Evolutionary conservation across 2,113 vertebrate species (phyloP).

Genomic region (Hippoglossus stenolepis): DNA sequence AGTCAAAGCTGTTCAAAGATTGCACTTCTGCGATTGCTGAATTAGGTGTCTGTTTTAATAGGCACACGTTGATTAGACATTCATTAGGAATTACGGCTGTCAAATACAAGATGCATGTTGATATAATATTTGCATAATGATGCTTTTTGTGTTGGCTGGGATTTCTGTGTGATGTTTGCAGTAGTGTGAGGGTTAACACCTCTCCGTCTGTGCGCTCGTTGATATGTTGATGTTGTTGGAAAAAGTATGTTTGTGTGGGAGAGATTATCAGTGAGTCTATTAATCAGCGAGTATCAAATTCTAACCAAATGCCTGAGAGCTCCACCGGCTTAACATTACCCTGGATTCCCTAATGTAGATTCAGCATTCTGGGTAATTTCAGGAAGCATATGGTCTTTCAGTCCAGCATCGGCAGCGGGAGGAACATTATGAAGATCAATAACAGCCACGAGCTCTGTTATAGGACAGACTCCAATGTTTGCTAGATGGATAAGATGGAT

Average conservation of each 20-base stretch:
- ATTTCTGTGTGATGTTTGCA: conserved; percentile 40
- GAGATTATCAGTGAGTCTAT: conserved; percentile 8
- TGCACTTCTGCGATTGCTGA: conserved; percentile 28
- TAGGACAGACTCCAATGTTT: conserved; percentile 46
- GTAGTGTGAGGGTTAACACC: conserved; percentile 24
- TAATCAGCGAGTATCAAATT: conserved; percentile 13
- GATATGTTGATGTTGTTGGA: conserved; percentile 21
- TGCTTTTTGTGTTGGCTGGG: conserved; percentile 9
- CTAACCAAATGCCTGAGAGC: conserved; percentile 15
- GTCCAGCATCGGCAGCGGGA: conserved; percentile 38
- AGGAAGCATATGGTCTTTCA: conserved; percentile 53
- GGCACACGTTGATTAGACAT: conserved; percentile 17
- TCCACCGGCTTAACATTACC: conserved; percentile 23
- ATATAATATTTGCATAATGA: conserved; percentile 19
- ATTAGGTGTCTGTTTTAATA: conserved; percentile 34
- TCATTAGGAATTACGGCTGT: conserved; percentile 32
- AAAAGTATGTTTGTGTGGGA: conserved; percentile 16
- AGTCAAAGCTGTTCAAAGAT: conserved; percentile 37
- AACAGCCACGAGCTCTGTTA: conserved; percentile 46
- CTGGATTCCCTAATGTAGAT: conserved; percentile 17
- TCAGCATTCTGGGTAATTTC: conserved; percentile 36
- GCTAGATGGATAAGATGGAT: conserved; percentile 40
- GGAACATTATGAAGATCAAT: conserved; percentile 68
- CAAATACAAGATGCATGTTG: conserved; percentile 6
- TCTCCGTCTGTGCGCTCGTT: conserved; percentile 40